Evolutionary conservation across 1,140 invertebrate genomes (phyloP).

Genomic region (Melanaphis sacchari): DNA sequence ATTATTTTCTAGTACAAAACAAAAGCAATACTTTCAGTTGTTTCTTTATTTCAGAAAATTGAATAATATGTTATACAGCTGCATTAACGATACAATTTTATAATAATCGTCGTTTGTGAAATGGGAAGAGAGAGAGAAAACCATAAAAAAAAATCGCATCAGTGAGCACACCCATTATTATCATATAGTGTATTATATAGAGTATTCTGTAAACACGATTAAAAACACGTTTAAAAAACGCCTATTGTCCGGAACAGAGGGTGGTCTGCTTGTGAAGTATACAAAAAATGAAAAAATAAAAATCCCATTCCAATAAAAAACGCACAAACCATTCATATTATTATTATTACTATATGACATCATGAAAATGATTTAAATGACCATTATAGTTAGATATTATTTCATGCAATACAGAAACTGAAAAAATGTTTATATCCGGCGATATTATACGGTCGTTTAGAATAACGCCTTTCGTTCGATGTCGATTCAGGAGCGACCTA

Average conservation of each 20-base stretch:
- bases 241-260: neutral
- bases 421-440: neutral
- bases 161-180: neutral
- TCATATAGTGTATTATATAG: neutral
- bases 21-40: no score
- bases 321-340: neutral
- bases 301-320: neutral
- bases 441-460: neutral
- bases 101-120: neutral
- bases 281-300: neutral
- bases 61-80: no score
- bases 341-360: neutral
- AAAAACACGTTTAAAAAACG: neutral
- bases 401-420: neutral
- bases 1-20: no score
- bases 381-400: neutral
- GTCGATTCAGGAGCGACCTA: neutral
- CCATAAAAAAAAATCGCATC: neutral
- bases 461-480: neutral
- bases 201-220: neutral
- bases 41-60: no score
- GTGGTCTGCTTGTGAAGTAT: neutral
- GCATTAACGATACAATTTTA: neutral
- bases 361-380: constrained; percentile 5
- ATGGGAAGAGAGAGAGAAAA: neutral